phyloP scores from a whole-genome alignment of 2,888 invertebrate genomes.

The Chloromyia formosa region DNA sequence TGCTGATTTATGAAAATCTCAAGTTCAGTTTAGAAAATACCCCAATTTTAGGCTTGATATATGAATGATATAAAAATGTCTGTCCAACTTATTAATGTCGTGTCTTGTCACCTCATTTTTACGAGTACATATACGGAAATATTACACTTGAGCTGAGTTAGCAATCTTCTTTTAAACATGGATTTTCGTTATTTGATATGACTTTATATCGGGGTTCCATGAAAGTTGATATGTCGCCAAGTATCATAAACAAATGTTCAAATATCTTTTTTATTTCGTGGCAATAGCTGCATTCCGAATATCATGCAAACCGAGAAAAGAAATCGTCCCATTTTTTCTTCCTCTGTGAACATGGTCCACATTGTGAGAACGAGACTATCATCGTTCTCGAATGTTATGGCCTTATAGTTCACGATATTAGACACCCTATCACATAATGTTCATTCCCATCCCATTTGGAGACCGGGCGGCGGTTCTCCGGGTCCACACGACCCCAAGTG shows the following conservation, averaged over 20 bases:
- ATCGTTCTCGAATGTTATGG: background rate
- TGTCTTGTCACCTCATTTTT: no score
- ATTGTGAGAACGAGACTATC: constrained; percentile 1
- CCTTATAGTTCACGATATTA: background rate
- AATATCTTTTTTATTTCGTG: background rate
- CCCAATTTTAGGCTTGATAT: no score
- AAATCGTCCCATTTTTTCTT: constrained; percentile 11
- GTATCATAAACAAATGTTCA: constrained; percentile 43
- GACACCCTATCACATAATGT: background rate
- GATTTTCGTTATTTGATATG: background rate
- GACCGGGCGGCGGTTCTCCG: background rate
- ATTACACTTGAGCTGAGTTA: no score
- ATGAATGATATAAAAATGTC: no score
- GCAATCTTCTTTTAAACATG: background rate
- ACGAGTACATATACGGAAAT: no score
- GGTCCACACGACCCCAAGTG: constrained; percentile 5
- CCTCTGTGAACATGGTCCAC: background rate
- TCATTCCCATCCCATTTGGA: background rate
- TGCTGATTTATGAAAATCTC: no score
- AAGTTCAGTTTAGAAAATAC: no score
- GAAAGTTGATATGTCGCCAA: constrained; percentile 43
- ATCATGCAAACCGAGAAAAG: background rate
- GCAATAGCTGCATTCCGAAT: constrained; percentile 19
- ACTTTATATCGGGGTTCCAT: background rate
- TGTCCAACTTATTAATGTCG: no score